Evolutionary conservation across 2,888 invertebrate species (phyloP).

Genomic region (Brenthis hecate): DNA sequence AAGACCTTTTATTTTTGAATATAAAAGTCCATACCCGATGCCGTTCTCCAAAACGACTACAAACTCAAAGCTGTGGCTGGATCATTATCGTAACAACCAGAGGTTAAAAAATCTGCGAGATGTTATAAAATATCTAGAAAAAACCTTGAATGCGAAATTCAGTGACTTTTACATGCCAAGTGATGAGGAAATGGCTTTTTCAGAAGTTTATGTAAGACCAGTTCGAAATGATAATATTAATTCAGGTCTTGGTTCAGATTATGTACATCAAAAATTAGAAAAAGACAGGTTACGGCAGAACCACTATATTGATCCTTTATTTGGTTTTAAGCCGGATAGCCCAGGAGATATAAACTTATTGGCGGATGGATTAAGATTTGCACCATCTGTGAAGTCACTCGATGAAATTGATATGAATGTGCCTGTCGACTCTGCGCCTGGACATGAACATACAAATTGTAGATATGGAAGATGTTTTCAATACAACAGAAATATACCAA

Average conservation of each 20-base stretch:
- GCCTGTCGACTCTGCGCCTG: constrained; percentile 54
- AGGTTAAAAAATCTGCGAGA: constrained; percentile 71
- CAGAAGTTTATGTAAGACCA: constrained; percentile 68
- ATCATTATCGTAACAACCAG: constrained; percentile 72
- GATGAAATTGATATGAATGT: constrained; percentile 42
- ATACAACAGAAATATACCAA: constrained; percentile 33
- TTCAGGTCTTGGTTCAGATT: constrained; percentile 42
- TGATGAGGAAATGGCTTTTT: constrained; percentile 64
- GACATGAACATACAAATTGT: constrained; percentile 53
- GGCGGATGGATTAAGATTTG: constrained; percentile 78
- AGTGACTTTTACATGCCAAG: constrained; percentile 64
- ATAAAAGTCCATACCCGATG: constrained; percentile 64
- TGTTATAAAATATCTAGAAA: constrained; percentile 73
- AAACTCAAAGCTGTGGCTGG: constrained; percentile 69
- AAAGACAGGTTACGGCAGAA: constrained; percentile 50
- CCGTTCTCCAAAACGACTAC: constrained; percentile 65
- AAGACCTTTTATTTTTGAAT: constrained; percentile 76
- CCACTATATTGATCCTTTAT: constrained; percentile 84
- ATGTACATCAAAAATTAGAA: constrained; percentile 42
- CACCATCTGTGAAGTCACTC: constrained; percentile 45
- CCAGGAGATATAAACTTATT: constrained; percentile 89
- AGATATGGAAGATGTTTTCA: constrained; percentile 50
- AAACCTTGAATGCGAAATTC: constrained; percentile 71
- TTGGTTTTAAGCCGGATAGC: constrained; percentile 86
- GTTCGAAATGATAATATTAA: constrained; percentile 47